Evolutionary conservation across 2,888 invertebrate genomes (phyloP).

Genomic region (Polydrusus tereticollis): DNA sequence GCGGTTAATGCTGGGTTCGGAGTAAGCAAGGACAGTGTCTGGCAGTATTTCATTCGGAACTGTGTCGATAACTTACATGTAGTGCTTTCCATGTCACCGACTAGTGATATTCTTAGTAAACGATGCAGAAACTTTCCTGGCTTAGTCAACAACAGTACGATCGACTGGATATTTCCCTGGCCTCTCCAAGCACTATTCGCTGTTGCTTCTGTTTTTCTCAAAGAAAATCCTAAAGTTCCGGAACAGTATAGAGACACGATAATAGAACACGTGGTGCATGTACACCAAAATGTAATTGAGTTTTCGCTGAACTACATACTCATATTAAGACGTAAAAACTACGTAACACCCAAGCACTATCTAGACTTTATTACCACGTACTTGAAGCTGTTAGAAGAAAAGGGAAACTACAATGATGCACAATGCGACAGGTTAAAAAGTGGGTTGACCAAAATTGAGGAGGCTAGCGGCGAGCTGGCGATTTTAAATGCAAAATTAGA

Average conservation of each 20-base stretch:
- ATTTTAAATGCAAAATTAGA: conserved; percentile 85
- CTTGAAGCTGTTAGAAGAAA: conserved; percentile 80
- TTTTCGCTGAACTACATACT: conserved; percentile 81
- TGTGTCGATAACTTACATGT: conserved; percentile 90
- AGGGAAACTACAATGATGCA: conserved; percentile 72
- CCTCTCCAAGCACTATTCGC: conserved; percentile 89
- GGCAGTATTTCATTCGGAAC: conserved; percentile 85
- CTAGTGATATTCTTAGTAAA: conserved; percentile 84
- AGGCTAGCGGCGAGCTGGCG: conserved; percentile 86
- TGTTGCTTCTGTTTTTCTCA: conserved; percentile 87
- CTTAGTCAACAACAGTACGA: conserved; percentile 90
- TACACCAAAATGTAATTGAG: conserved; percentile 80
- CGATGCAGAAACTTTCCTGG: conserved; percentile 93
- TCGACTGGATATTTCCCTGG: conserved; percentile 97
- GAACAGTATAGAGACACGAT: conserved; percentile 72
- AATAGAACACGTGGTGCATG: conserved; percentile 88
- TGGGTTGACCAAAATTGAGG: conserved; percentile 86
- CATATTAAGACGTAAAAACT: conserved; percentile 84
- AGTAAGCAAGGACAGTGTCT: conserved; percentile 84
- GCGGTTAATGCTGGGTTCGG: conserved; percentile 80
- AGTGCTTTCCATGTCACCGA: conserved; percentile 91
- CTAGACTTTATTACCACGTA: conserved; percentile 89
- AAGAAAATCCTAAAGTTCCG: conserved; percentile 71
- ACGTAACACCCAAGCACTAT: conserved; percentile 93
- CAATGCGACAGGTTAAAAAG: conserved; percentile 80